Evolutionary conservation across 2,888 invertebrate genomes (phyloP).

Genomic region (Drosophila siamana): DNA sequence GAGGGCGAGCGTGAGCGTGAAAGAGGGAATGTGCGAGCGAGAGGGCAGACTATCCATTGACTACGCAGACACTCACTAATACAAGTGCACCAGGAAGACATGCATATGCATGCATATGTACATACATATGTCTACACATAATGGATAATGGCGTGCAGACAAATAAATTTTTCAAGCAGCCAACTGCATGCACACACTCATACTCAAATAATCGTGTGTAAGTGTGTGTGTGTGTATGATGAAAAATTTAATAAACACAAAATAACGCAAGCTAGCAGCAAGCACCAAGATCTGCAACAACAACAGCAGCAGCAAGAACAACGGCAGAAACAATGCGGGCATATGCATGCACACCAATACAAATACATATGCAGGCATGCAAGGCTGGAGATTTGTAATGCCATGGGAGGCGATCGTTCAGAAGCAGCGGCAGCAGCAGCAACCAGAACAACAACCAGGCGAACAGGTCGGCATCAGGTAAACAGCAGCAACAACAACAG

Average conservation of each 20-base stretch:
- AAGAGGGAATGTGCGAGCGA: constrained; percentile 7
- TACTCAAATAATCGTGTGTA: constrained; percentile 9
- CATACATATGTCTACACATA: constrained; percentile 32
- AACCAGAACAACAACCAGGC: constrained; percentile 49
- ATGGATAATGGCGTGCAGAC: constrained; percentile 76
- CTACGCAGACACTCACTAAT: constrained; percentile 42
- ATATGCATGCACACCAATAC: constrained; percentile 18
- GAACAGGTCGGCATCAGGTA: constrained; percentile 72
- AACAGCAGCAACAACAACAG: constrained; percentile 43
- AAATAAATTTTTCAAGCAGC: constrained; percentile 74
- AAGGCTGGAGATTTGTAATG: constrained; percentile 51
- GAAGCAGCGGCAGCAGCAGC: constrained; percentile 38
- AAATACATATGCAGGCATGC: constrained; percentile 2
- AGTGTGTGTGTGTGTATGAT: constrained; percentile 7
- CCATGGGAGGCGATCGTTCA: constrained; percentile 61
- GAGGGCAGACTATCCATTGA: constrained; percentile 32
- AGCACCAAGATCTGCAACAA: constrained; percentile 55
- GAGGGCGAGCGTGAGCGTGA: not conserved
- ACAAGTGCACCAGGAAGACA: constrained; percentile 18
- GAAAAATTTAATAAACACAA: constrained; percentile 74
- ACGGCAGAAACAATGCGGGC: constrained; percentile 22
- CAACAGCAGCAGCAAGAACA: constrained; percentile 18
- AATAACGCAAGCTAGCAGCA: constrained; percentile 33
- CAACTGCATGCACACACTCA: constrained; percentile 37
- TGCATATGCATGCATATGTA: constrained; percentile 20